Evolutionary conservation across 2,113 vertebrate species (phyloP), one percentile per base, ranked within the genome.

Genomic region (Gobius niger): DNA sequence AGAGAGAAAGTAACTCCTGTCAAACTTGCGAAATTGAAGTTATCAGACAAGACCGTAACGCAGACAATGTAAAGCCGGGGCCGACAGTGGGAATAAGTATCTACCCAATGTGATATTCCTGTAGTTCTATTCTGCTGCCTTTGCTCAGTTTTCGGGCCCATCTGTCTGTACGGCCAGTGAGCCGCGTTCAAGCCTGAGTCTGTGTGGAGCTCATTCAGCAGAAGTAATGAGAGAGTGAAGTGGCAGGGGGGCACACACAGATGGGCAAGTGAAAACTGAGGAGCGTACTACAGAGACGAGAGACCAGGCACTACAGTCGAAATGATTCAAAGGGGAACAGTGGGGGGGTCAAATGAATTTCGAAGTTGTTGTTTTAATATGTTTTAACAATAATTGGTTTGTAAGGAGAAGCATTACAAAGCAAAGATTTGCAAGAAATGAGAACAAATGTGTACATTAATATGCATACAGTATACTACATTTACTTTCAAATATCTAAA

Each of bases 211-310:
- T 86, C 81, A 75, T 76, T 85, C 73, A 66, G 63, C 5, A 69
- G 70, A 76, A 65, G 77, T 71, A 76, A 66, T 62, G 75, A 87
- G 79, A 82, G 63, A 51, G 67, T 47, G 62, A 14, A 72, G 50
- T 66, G 56, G 72, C 63, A 78, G 60, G 40, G 24, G 70, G 66
- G 51, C 65, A 65, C 63, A 67, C 24, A 44, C 64, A 75, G 42
- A 57, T 70, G 64, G 50, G 42, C 67, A 63, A 72, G 68, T 82
- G 74, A 76, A 74, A 72, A 72, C 69, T 64, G 80, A 63, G 51
- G 53, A 67, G 76, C 52, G 70, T 69, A 77, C 63, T 57, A 34
- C 49, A 61, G 63, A 77, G 76, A 81, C 51, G 56, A 71, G 41
- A 62, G 67, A 75, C 62, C 12, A n/a, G 46, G 74, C 46, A 44